These are phyloP conservation scores for Apotomis betuletana DNA, from an alignment of 2,888 invertebrate genomes.

Conservation along the genomic window DNA sequence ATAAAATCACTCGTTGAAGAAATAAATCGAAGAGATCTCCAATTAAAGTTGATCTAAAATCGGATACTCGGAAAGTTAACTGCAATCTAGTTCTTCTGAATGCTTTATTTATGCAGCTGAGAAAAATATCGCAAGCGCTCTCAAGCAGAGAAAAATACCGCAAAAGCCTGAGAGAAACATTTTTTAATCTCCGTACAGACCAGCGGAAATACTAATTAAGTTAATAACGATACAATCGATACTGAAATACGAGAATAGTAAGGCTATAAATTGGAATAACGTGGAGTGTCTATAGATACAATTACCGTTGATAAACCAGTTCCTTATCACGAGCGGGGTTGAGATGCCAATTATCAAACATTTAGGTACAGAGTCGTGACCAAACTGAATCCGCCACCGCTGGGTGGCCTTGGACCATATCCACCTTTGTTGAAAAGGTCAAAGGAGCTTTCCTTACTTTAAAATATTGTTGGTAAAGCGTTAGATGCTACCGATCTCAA, in stretches of 20 bases:
- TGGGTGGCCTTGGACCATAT: conserved; percentile 78
- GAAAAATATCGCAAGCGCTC: too few relatives aligned
- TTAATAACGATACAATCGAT: conserved; percentile 1
- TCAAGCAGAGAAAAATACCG: background rate
- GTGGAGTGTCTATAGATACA: conserved; percentile 17
- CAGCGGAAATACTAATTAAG: conserved; percentile 18
- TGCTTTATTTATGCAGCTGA: too few relatives aligned
- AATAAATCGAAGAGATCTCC: background rate
- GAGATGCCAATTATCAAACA: conserved; percentile 61
- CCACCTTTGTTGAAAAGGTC: conserved; percentile 75
- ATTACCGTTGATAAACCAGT: conserved; percentile 42
- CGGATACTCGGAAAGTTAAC: background rate
- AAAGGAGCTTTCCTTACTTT: conserved; percentile 67
- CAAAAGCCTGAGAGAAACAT: background rate
- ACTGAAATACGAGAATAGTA: conserved; percentile 21
- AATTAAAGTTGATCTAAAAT: background rate
- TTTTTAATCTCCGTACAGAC: background rate
- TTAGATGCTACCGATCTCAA: conserved; percentile 34
- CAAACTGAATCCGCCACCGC: conserved; percentile 72
- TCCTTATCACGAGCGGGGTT: conserved; percentile 49
- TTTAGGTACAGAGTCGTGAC: conserved; percentile 72
- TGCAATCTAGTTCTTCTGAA: background rate
- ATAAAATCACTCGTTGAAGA: background rate
- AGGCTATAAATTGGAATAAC: conserved; percentile 21
- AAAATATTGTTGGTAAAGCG: conserved; percentile 45